These are phyloP conservation scores for Eurypyga helias DNA, from an alignment of 2,113 vertebrate species.

Conservation along the genomic window DNA sequence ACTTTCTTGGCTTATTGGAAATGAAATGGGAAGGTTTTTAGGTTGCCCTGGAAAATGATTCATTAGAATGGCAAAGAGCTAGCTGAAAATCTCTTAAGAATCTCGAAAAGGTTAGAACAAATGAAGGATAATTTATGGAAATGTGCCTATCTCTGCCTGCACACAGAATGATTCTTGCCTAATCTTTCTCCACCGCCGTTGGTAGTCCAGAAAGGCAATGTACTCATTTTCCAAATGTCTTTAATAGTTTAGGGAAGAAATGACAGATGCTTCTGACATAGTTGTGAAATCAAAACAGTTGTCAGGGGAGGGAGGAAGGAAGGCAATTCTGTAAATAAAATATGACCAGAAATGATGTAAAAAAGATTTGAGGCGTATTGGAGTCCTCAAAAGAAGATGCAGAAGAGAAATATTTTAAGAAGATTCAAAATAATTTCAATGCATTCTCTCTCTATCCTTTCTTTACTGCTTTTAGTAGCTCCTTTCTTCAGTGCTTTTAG, in stretches of 20 bases:
- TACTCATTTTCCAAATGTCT: not conserved
- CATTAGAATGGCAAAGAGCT: not conserved
- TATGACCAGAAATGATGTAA: not conserved
- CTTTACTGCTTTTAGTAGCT: not conserved
- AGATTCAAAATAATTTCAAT: not conserved
- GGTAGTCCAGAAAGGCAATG: not conserved
- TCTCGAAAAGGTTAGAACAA: conserved; percentile 29
- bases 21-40: not conserved
- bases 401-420: not conserved
- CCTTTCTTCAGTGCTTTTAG: not conserved
- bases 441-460: not conserved
- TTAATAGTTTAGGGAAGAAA: not conserved
- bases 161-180: not conserved
- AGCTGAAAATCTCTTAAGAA: not conserved
- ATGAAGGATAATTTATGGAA: not conserved
- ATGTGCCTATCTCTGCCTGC: not conserved
- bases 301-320: not conserved
- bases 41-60: not conserved
- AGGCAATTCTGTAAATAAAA: conserved; percentile 7
- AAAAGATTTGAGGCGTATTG: not conserved
- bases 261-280: not conserved
- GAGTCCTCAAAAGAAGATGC: not conserved
- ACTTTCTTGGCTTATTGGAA: not conserved
- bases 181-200: not conserved
- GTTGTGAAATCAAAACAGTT: not conserved